phyloP scores from a whole-genome alignment of 2,113 vertebrate species.

The Planiliza haematocheilus region DNA sequence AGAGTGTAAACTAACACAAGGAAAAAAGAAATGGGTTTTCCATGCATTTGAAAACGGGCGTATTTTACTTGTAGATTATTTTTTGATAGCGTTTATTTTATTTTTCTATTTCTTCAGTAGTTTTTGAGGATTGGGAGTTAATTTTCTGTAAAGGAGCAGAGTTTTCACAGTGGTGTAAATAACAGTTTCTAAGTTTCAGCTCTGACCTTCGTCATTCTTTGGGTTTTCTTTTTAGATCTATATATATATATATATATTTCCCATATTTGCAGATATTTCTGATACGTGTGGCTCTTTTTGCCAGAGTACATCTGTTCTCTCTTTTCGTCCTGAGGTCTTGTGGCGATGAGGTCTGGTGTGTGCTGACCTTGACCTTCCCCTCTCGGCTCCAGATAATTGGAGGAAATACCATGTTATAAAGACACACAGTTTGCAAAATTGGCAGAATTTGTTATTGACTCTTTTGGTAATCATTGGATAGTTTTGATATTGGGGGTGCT shows the following conservation, averaged over 20 bases:
- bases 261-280: not conserved
- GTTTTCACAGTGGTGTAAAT: slow-evolving; percentile 45
- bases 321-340: slow-evolving; percentile 11
- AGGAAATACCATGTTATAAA: slow-evolving; percentile 16
- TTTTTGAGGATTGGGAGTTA: not conserved
- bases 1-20: slow-evolving; percentile 39
- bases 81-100: slow-evolving; percentile 1
- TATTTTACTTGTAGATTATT: not conserved
- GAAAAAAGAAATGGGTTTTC: not conserved
- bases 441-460: not conserved
- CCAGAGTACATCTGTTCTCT: slow-evolving; percentile 16
- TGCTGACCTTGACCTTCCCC: slow-evolving; percentile 44
- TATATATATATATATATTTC: not conserved
- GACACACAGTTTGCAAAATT: not conserved
- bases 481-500: not conserved
- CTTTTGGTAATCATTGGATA: not conserved
- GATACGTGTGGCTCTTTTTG: not conserved
- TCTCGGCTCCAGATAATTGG: slow-evolving; percentile 24
- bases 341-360: slow-evolving; percentile 29
- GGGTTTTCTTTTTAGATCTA: not conserved
- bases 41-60: not conserved
- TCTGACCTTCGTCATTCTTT: not conserved
- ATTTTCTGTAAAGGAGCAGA: not conserved
- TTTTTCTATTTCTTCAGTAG: not conserved
- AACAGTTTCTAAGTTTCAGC: not conserved